Conservation (phyloP, 2,113 vertebrate species). For the Zosterops hypoxanthus region DNA sequence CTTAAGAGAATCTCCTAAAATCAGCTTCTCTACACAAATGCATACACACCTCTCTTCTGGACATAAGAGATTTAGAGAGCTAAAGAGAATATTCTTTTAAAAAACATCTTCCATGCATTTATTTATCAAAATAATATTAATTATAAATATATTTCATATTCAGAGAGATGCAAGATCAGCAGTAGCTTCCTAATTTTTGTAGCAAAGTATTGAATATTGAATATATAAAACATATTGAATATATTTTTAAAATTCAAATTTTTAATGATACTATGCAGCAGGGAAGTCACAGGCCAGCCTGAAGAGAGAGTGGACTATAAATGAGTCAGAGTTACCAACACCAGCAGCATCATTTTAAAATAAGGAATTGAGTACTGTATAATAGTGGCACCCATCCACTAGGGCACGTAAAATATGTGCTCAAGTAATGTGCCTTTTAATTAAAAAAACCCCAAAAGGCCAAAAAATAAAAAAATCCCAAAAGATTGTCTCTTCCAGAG, state of each 20-base stretch:
- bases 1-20: not conserved
- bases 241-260: not conserved
- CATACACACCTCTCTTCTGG: not conserved
- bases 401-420: not conserved
- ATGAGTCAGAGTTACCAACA: not conserved
- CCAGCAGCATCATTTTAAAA: not conserved
- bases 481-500: not conserved
- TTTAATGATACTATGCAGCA: not conserved
- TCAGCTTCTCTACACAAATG: not conserved
- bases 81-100: not conserved
- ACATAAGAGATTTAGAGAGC: not conserved
- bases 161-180: not conserved
- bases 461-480: no score
- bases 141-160: not conserved
- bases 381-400: not conserved
- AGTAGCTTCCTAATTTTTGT: not conserved
- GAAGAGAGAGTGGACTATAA: not conserved
- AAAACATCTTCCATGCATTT: not conserved
- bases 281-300: not conserved
- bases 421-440: not conserved
- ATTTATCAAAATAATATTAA: not conserved
- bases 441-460: not conserved
- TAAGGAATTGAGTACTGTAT: not conserved
- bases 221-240: no score
- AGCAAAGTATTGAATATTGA: not conserved